Evolutionary conservation across 2,888 invertebrate species (phyloP).

Genomic region (Sepioteuthis lessoniana): DNA sequence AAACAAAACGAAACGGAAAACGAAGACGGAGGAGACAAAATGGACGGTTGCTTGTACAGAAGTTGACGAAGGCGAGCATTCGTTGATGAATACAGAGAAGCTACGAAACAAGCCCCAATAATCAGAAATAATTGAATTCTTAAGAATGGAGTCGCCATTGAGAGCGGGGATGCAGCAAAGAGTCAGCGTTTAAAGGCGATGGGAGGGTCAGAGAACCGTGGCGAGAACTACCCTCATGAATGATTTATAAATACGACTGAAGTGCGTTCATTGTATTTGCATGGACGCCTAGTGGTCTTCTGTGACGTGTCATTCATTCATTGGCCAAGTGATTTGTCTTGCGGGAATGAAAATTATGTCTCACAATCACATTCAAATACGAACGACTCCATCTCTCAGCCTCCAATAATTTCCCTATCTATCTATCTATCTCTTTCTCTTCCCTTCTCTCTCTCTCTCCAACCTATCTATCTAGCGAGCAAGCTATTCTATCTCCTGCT

Average conservation of each 20-base stretch:
- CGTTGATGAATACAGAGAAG: not conserved
- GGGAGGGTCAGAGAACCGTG: not conserved
- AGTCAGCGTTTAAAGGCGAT: not conserved
- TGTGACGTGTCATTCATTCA: not conserved
- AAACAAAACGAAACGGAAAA: not conserved
- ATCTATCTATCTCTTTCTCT: not conserved
- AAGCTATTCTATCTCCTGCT: not conserved
- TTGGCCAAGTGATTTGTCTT: not conserved
- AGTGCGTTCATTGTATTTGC: not conserved
- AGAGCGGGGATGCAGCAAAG: not conserved
- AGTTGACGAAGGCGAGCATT: not conserved
- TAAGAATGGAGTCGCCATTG: not conserved
- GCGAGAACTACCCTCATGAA: not conserved
- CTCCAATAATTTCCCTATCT: not conserved
- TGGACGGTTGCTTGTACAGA: not conserved
- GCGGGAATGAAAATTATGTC: not conserved
- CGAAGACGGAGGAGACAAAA: not conserved
- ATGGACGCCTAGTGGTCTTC: not conserved
- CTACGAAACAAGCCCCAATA: not conserved
- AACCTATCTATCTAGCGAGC: too few species aligned
- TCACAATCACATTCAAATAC: not conserved
- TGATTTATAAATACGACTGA: not conserved
- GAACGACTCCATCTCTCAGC: not conserved
- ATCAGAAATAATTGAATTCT: conserved; percentile 33
- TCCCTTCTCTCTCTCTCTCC: not conserved